Percentiles rank a stretch among this genome's conserved stretches.
phyloP scores from a whole-genome alignment of 2,113 vertebrate species.

The Lipophrys pholis region DNA sequence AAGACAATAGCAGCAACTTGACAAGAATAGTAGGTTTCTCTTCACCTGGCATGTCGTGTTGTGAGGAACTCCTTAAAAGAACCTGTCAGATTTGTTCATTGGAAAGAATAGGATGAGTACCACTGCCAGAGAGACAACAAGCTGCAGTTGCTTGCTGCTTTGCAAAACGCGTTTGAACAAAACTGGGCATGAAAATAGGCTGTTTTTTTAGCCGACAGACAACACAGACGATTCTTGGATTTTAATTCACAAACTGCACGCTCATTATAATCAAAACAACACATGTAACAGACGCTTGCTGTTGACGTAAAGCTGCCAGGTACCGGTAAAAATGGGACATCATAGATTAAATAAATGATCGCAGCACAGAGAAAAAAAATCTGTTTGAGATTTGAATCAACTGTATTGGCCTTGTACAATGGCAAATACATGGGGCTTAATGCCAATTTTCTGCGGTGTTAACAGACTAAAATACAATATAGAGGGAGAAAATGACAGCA shows the following conservation, averaged over 20 bases:
- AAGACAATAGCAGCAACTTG: neutral
- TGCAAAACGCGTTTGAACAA: slow-evolving; percentile 18
- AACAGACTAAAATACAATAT: neutral
- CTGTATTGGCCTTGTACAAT: neutral
- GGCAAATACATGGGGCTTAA: neutral
- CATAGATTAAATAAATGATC: neutral
- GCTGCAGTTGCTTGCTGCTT: neutral
- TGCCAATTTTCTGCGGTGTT: neutral
- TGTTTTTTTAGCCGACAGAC: neutral
- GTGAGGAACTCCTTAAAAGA: slow-evolving; percentile 15
- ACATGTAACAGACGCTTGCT: neutral
- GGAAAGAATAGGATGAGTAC: slow-evolving; percentile 5
- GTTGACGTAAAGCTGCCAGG: neutral
- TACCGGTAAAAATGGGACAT: neutral
- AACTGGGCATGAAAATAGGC: slow-evolving; percentile 8
- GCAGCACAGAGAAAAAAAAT: neutral
- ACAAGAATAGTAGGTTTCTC: neutral
- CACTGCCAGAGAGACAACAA: slow-evolving; percentile 10
- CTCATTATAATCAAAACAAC: slow-evolving; percentile 1
- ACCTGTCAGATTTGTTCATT: slow-evolving; percentile 12
- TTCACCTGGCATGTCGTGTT: slow-evolving; percentile 1
- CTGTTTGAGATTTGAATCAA: neutral
- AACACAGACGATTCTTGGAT: neutral
- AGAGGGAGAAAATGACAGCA: neutral
- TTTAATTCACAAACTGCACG: neutral